phyloP scores from a whole-genome alignment of 2,888 invertebrate species.

The Eilema caniola region DNA sequence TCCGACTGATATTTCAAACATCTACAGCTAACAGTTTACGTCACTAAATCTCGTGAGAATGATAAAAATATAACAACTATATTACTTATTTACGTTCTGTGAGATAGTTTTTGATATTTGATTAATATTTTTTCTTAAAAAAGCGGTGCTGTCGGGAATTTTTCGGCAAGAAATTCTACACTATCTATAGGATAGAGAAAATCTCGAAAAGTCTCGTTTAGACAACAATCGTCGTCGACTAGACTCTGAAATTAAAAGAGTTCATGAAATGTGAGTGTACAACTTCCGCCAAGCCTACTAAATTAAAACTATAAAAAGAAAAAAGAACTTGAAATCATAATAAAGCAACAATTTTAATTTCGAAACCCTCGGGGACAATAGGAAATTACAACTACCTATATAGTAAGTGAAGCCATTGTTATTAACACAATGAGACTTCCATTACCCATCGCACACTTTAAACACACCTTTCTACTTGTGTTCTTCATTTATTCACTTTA shows the following conservation, averaged over 20 bases:
- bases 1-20: not conserved
- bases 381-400: slow-evolving; percentile 33
- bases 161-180: too few species aligned
- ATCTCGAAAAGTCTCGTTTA: too few species aligned
- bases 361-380: slow-evolving; percentile 33
- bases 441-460: slow-evolving; percentile 26
- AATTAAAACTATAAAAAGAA: not conserved
- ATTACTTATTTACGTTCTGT: not conserved
- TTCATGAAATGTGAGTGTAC: not conserved
- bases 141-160: too few species aligned
- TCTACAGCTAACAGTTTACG: not conserved
- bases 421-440: slow-evolving; percentile 39
- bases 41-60: slow-evolving; percentile 4
- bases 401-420: slow-evolving; percentile 38
- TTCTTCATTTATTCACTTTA: slow-evolving; percentile 6
- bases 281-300: not conserved
- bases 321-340: not conserved
- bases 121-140: too few species aligned
- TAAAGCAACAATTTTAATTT: slow-evolving; percentile 16
- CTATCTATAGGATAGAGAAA: too few species aligned
- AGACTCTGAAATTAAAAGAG: too few species aligned
- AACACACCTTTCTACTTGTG: slow-evolving; percentile 12
- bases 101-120: not conserved
- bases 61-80: not conserved
- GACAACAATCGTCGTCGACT: too few species aligned